A percentile compares a stretch with the other conserved stretches of the same genome.
Evolutionary conservation across 1,140 invertebrate species (phyloP).

Genomic region (Odontomachus brunneus): DNA sequence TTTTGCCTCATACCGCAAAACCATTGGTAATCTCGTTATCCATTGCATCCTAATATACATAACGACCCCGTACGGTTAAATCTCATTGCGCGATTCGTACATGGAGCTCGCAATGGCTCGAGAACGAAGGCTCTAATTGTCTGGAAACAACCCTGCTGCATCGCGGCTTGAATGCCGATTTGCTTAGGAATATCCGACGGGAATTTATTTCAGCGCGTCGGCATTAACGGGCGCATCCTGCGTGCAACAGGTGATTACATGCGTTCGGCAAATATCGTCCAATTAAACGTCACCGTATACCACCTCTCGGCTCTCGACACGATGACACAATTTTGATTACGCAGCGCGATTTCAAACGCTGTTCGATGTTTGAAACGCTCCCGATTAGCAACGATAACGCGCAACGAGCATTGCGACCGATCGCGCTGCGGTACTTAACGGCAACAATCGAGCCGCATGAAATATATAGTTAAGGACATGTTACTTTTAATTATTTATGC

Average conservation of each 20-base stretch:
- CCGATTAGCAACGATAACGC: constrained; percentile 16
- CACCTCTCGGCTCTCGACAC: constrained; percentile 5
- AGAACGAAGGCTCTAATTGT: constrained; percentile 21
- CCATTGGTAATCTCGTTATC: no score
- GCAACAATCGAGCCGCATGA: background rate
- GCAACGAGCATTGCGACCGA: background rate
- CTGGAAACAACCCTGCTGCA: background rate
- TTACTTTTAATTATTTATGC: constrained; percentile 1
- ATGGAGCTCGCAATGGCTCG: background rate
- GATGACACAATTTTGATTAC: constrained; percentile 54
- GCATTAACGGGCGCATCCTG: constrained; percentile 52
- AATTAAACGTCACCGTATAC: constrained; percentile 64
- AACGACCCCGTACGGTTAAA: background rate
- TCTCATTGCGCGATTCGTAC: background rate
- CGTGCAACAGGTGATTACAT: constrained; percentile 73
- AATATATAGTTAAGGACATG: background rate
- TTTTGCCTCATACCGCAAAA: no score
- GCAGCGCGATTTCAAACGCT: constrained; percentile 29
- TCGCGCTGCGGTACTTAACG: background rate
- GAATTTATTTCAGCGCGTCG: constrained; percentile 60
- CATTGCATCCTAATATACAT: no score
- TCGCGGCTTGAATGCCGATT: constrained; percentile 4
- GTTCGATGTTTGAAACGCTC: background rate
- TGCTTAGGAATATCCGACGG: constrained; percentile 31
- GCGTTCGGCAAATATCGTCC: constrained; percentile 71